Evolutionary conservation across 2,113 vertebrate genomes (phyloP), one percentile per base, ranked within the genome.

Genomic region (Oceanodroma tethys): DNA sequence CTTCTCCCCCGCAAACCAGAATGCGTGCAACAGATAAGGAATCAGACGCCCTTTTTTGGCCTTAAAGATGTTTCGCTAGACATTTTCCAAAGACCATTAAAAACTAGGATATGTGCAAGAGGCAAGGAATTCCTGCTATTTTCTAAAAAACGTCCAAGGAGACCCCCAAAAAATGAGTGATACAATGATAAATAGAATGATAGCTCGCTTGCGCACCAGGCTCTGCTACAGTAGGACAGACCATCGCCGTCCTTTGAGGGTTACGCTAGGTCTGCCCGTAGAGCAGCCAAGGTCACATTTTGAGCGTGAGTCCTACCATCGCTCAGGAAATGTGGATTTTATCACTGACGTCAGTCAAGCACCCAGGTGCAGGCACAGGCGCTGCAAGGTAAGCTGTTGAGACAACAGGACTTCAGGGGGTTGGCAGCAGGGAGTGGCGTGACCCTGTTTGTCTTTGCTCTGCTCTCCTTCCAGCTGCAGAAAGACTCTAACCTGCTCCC

Each of bases 251-350:
- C 34, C 67, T 27, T 8, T 4, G 27, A 13, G 62, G 34, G 5
- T 17, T 10, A 27, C 2, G 2, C 22, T 3, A 5, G 32, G 13
- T 25, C 72, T 36, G 50, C 38, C 20, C 4, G 0, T 1, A 15
- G 25, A 36, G n/a, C 10, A 15, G 53, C 50, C 85, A 36, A 45
- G 58, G 52, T 20, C 86, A 36, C 53, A 0, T 5, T 10, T 19
- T 18, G 30, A 75, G 40, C 9, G 0, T 0, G 17, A 38, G 43
- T 40, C 72, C 65, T 42, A 7, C 11, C 0, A 0, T 25, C 3
- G 3, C 55, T 32, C 58, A 27, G 34, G 22, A 59, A n/a, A 12
- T 0, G 7, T 4, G 52, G 47, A 25, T 42, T 47, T 73, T 15
- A 23, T 2, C 27, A 7, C 25, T 10, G 40, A 16, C 8, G 15